Evolutionary conservation across 2,888 invertebrate genomes (phyloP).

Genomic region (Rotaria socialis): DNA sequence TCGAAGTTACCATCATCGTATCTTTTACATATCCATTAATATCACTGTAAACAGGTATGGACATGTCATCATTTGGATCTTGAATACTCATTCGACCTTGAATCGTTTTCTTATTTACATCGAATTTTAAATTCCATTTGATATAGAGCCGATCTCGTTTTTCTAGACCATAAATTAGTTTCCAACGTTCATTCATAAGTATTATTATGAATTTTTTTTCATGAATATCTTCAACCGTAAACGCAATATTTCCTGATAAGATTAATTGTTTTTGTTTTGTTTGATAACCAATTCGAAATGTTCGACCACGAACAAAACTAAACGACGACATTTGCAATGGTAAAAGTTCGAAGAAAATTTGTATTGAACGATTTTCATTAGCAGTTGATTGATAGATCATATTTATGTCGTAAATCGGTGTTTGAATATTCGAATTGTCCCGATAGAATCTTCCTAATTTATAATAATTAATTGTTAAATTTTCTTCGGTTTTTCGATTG

Average conservation of each 20-base stretch:
- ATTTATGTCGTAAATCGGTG: background rate
- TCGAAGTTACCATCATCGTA: background rate
- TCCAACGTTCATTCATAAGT: slow-evolving; percentile 10
- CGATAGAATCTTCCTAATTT: background rate
- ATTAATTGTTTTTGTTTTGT: background rate
- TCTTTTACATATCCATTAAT: background rate
- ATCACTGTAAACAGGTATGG: background rate
- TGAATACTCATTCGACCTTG: background rate
- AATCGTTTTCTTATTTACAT: background rate
- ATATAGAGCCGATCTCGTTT: background rate
- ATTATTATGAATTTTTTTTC: background rate
- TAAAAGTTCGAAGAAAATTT: background rate
- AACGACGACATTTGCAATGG: slow-evolving; percentile 16
- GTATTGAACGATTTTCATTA: background rate
- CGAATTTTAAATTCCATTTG: background rate
- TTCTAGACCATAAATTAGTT: background rate
- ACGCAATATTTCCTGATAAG: background rate
- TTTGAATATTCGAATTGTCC: background rate
- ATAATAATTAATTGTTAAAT: slow-evolving; percentile 3
- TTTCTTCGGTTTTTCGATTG: background rate
- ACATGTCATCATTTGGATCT: background rate
- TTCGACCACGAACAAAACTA: slow-evolving; percentile 20
- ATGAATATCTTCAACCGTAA: background rate
- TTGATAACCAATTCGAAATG: slow-evolving; percentile 13
- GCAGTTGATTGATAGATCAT: background rate